Evolutionary conservation across 2,888 invertebrate species (phyloP).

Genomic region (Clepsis dumicolana): DNA sequence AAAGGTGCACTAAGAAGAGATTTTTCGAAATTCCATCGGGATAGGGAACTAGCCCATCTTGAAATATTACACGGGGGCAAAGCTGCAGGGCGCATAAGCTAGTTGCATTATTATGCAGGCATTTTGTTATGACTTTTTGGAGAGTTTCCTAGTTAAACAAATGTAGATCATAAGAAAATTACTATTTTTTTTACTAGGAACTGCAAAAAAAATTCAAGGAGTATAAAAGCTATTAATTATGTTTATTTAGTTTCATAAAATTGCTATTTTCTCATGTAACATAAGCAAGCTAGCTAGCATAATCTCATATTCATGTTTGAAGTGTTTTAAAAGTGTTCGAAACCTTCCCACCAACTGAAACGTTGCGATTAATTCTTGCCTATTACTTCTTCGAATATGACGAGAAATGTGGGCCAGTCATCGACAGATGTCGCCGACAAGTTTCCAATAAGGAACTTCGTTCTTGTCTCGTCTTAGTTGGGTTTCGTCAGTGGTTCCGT

Average conservation of each 20-base stretch:
- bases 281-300: too few species aligned
- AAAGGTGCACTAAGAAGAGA: too few species aligned
- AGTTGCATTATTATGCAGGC: too few species aligned
- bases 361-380: conserved; percentile 5
- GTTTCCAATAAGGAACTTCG: conserved; percentile 46
- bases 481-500: conserved; percentile 26
- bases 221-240: too few species aligned
- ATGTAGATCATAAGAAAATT: neutral
- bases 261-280: too few species aligned
- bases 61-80: too few species aligned
- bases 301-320: too few species aligned
- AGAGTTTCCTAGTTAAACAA: neutral
- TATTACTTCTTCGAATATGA: conserved; percentile 23
- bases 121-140: neutral
- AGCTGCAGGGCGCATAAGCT: too few species aligned
- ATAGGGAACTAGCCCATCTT: too few species aligned
- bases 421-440: conserved; percentile 63
- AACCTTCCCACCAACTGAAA: neutral
- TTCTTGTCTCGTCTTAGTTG: conserved; percentile 27
- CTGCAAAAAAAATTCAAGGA: too few species aligned
- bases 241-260: too few species aligned
- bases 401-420: conserved; percentile 21
- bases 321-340: neutral
- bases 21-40: too few species aligned
- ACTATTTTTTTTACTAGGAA: neutral